These are phyloP conservation scores for Ursus arctos DNA, from an alignment of 2,113 vertebrate species.

Conservation along the genomic window DNA sequence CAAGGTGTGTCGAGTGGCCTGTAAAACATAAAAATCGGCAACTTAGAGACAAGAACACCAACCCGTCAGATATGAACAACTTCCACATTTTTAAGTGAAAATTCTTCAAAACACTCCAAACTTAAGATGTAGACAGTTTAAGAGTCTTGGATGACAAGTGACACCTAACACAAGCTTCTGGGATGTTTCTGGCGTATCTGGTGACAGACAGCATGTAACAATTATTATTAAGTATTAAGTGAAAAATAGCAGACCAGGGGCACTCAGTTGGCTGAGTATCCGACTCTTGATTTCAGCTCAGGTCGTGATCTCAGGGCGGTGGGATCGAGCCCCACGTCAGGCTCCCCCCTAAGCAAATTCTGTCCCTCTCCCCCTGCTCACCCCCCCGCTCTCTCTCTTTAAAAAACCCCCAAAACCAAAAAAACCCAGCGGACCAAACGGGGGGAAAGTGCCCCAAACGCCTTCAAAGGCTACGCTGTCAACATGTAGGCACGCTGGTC, in stretches of 20 bases:
- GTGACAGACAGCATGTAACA: background rate
- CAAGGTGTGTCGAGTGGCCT: slow-evolving; percentile 94
- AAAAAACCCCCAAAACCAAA: no score
- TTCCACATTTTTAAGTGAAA: background rate
- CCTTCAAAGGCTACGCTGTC: background rate
- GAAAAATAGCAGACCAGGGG: background rate
- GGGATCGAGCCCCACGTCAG: background rate
- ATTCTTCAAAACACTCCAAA: background rate
- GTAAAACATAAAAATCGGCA: slow-evolving; percentile 60
- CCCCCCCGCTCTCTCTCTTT: background rate
- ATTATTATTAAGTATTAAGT: background rate
- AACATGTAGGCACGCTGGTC: rapidly evolving
- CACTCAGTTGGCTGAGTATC: background rate
- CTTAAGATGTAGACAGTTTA: background rate
- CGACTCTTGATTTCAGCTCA: background rate
- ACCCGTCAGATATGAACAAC: background rate
- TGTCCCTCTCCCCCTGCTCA: background rate
- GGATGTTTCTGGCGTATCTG: background rate
- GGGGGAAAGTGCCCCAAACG: background rate
- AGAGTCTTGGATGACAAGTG: background rate
- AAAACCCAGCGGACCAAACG: background rate
- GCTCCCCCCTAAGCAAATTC: background rate
- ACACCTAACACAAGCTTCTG: background rate
- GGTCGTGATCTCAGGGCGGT: background rate
- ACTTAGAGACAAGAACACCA: slow-evolving; percentile 33